Evolutionary conservation across 2,113 vertebrate species (phyloP), one percentile per base, ranked within the genome.

Genomic region (Potamarius usumacintae): DNA sequence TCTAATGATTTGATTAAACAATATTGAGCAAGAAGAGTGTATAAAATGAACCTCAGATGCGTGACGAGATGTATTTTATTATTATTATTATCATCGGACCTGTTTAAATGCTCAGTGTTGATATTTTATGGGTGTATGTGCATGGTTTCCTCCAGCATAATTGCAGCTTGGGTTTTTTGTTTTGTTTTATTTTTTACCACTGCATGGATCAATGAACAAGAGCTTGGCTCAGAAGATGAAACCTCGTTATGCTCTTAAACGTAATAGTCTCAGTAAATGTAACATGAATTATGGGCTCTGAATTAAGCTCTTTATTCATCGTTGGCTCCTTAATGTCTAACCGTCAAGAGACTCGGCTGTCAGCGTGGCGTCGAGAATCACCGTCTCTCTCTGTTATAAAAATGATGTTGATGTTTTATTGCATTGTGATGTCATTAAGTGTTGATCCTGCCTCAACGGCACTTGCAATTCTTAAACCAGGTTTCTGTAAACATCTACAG

Each of bases 231-330:
- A 14, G 57, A 79, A 5, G 48, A 79, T 9, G 17, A 42, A 42
- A 62, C 77, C 62, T 77, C 30, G 18, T 88, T 82, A n/a, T 67
- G 55, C 71, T 77, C 82, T 86, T 48, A 87, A 76, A 81, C 25
- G 48, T 58, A 76, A 82, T 52, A 55, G 62, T 50, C 27, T 63
- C 83, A 25, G 71, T 53, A 55, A 69, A 50, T 27, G 9, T 62
- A 69, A 57, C 55, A 5, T 79, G 42, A 90, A 69, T 85, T 62
- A 86, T 17, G 62, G 55, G 27, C 15, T 58, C 25, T 30, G 15
- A 81, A 87, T 87, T 63, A 53, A 82, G 55, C 83, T 34, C 52
- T 71, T 87, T 27, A 80, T 82, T 34, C 58, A 67, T 71, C 20
- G 27, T 65, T 69, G 34, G 55, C 55, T 42, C 74, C 48, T n/a